Evolutionary conservation across 1,140 invertebrate species (phyloP).

Genomic region (Dendroctonus ponderosae): DNA sequence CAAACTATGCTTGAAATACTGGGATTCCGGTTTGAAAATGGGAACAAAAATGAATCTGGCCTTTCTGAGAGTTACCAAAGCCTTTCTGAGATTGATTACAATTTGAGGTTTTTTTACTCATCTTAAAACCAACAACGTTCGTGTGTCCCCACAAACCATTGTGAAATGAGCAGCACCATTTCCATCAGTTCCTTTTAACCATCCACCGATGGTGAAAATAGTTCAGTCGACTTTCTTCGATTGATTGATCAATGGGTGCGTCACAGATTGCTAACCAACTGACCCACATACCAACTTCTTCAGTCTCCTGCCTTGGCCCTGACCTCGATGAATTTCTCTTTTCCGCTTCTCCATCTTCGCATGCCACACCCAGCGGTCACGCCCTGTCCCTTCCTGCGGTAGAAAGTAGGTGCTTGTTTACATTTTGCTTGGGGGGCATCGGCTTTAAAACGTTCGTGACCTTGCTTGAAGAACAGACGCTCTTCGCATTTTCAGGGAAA

Average conservation of each 20-base stretch:
- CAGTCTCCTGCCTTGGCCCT: constrained; percentile 17
- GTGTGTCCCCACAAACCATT: no score
- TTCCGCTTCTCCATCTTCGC: constrained; percentile 15
- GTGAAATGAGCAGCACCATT: no score
- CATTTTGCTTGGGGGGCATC: constrained; percentile 13
- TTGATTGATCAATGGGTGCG: constrained; percentile 13
- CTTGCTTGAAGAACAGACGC: constrained; percentile 2
- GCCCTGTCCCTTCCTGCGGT: constrained; percentile 20
- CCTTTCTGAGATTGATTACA: no score
- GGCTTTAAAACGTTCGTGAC: constrained; percentile 18
- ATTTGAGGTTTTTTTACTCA: no score
- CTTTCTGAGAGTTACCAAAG: no score
- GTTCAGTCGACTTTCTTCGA: constrained; percentile 11
- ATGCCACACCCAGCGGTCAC: constrained; percentile 2
- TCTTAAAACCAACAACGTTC: no score
- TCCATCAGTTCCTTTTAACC: no score
- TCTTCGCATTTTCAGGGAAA: no score
- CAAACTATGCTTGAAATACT: no score
- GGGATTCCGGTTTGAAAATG: no score
- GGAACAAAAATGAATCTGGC: no score
- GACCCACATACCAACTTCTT: constrained; percentile 21
- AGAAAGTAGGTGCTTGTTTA: constrained; percentile 25
- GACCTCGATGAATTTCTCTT: constrained; percentile 14
- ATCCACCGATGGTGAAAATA: constrained; percentile 14
- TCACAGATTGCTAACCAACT: constrained; percentile 25